Evolutionary conservation across 1,140 invertebrate genomes (phyloP).

Genomic region (Anoplolepis gracilipes): DNA sequence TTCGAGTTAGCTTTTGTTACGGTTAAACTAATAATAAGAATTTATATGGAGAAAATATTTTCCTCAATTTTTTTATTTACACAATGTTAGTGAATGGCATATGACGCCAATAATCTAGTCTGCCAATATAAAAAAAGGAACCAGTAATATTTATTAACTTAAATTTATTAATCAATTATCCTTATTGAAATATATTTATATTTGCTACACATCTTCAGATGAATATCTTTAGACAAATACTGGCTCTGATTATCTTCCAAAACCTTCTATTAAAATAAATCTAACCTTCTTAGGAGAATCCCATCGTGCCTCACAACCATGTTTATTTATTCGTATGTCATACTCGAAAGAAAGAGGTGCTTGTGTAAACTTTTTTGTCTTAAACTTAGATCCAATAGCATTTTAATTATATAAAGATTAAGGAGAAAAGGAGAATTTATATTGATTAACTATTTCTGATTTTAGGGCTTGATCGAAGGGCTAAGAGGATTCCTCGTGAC

Average conservation of each 20-base stretch:
- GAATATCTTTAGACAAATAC: neutral
- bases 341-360: neutral
- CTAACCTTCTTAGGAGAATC: neutral
- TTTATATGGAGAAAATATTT: neutral
- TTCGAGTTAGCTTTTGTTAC: neutral
- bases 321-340: neutral
- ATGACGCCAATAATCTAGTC: neutral
- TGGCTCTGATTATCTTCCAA: neutral
- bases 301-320: neutral
- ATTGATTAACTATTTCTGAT: neutral
- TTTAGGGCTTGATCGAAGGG: too few relatives aligned
- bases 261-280: neutral
- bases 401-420: too few relatives aligned
- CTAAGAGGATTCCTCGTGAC: neutral
- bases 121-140: neutral
- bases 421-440: too few relatives aligned
- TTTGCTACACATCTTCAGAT: neutral
- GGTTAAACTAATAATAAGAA: neutral
- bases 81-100: neutral
- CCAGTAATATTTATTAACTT: neutral
- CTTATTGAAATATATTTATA: neutral
- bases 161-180: neutral
- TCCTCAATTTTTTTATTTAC: neutral
- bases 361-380: neutral
- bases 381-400: too few relatives aligned